Evolutionary conservation across 2,888 invertebrate species (phyloP).

Genomic region (Campoplex nolae): DNA sequence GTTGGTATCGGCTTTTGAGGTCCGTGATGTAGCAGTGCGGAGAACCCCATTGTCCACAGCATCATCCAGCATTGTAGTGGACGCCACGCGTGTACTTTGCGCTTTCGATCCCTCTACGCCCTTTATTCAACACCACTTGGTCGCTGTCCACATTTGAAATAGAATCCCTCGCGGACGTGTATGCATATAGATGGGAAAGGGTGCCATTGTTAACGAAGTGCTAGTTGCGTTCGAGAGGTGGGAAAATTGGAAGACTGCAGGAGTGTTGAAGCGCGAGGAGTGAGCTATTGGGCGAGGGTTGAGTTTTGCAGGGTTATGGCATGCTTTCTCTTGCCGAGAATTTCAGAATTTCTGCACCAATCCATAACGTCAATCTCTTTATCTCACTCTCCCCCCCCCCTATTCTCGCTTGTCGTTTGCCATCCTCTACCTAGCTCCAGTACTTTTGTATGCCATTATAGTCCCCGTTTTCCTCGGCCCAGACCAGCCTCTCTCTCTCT

Average conservation of each 20-base stretch:
- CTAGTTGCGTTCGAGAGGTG: conserved; percentile 45
- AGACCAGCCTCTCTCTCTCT: neutral
- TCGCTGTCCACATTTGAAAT: conserved; percentile 44
- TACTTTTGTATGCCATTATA: neutral
- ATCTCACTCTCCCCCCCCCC: conserved; percentile 46
- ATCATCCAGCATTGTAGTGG: conserved; percentile 71
- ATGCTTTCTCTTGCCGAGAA: conserved; percentile 34
- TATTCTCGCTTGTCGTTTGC: conserved; percentile 49
- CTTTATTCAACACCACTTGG: conserved; percentile 19
- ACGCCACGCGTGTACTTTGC: conserved; percentile 65
- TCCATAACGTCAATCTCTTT: conserved; percentile 41
- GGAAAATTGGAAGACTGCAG: conserved; percentile 45
- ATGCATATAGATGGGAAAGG: conserved; percentile 32
- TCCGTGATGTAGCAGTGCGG: conserved; percentile 65
- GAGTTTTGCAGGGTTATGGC: conserved; percentile 19
- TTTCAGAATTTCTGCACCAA: conserved; percentile 51
- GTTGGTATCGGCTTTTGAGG: conserved; percentile 69
- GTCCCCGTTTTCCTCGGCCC: neutral
- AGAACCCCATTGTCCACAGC: conserved; percentile 73
- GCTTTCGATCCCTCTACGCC: conserved; percentile 42
- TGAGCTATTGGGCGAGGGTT: conserved; percentile 45
- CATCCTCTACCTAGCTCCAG: conserved; percentile 25
- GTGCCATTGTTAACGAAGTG: conserved; percentile 33
- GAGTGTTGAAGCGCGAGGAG: conserved; percentile 40
- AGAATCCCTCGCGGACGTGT: conserved; percentile 55